A percentile compares a stretch with the other conserved stretches of the same genome.
Evolutionary conservation across 1,140 invertebrate species (phyloP).

Genomic region (Zaprionus tsacasi): DNA sequence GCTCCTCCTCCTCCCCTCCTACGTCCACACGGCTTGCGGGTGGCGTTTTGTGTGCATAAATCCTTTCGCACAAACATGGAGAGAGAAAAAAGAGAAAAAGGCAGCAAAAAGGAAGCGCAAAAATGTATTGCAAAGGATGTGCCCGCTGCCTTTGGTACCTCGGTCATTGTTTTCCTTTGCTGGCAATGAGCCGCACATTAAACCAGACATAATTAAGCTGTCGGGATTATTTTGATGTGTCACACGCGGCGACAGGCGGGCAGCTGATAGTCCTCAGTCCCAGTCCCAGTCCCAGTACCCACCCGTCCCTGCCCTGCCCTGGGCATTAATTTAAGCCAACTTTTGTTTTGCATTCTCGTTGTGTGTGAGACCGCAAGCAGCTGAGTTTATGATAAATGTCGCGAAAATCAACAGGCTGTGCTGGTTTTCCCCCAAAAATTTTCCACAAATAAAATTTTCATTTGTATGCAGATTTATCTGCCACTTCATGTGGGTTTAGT

Average conservation of each 20-base stretch:
- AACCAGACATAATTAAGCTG: slow-evolving; percentile 78
- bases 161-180: slow-evolving; percentile 68
- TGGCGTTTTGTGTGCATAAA: slow-evolving; percentile 75
- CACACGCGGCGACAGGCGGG: slow-evolving; percentile 65
- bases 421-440: neutral
- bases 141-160: slow-evolving; percentile 43
- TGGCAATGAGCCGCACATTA: slow-evolving; percentile 70
- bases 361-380: slow-evolving; percentile 55
- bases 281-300: neutral
- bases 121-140: slow-evolving; percentile 57
- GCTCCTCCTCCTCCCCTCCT: neutral
- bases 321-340: slow-evolving; percentile 76
- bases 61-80: slow-evolving; percentile 59
- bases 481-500: neutral
- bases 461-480: neutral
- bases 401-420: slow-evolving; percentile 39
- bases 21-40: slow-evolving; percentile 60
- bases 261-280: slow-evolving; percentile 70
- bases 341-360: slow-evolving; percentile 63
- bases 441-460: slow-evolving; percentile 13
- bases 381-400: slow-evolving; percentile 37
- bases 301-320: neutral
- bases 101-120: slow-evolving; percentile 14
- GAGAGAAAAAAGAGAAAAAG: slow-evolving; percentile 14
- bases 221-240: slow-evolving; percentile 83